Evolutionary conservation across 2,888 invertebrate species (phyloP).

Genomic region (Gryllus longicercus): DNA sequence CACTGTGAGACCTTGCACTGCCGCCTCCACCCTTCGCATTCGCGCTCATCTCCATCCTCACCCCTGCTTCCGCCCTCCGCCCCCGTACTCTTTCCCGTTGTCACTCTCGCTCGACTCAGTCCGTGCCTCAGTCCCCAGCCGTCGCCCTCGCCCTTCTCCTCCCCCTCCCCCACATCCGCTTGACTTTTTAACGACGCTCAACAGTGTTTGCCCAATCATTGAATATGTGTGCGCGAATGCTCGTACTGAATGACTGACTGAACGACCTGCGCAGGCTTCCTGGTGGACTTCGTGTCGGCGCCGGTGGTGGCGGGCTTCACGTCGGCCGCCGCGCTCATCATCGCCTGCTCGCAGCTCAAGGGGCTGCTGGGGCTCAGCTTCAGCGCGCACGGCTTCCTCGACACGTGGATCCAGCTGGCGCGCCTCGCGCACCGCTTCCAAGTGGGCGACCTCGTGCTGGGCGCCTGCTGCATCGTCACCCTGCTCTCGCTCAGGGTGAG

Average conservation of each 20-base stretch:
- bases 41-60: no score
- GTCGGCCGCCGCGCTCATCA: constrained; percentile 71
- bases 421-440: constrained; percentile 54
- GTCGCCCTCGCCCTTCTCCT: no score
- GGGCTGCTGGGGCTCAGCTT: constrained; percentile 61
- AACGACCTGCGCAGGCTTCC: constrained; percentile 55
- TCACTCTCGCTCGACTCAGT: no score
- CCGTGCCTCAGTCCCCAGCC: no score
- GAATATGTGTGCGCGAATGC: constrained; percentile 28
- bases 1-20: no score
- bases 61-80: no score
- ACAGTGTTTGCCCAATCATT: no score
- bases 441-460: constrained; percentile 59
- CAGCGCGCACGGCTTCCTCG: constrained; percentile 59
- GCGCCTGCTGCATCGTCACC: constrained; percentile 58
- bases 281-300: constrained; percentile 69
- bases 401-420: constrained; percentile 58
- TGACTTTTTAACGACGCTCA: no score
- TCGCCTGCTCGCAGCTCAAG: constrained; percentile 71
- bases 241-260: not conserved
- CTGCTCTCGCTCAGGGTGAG: constrained; percentile 62
- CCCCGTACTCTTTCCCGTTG: no score
- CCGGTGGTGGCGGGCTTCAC: constrained; percentile 74
- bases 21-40: no score
- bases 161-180: no score